Conservation (phyloP, 2,113 vertebrate species). For the Labrus mixtus region DNA sequence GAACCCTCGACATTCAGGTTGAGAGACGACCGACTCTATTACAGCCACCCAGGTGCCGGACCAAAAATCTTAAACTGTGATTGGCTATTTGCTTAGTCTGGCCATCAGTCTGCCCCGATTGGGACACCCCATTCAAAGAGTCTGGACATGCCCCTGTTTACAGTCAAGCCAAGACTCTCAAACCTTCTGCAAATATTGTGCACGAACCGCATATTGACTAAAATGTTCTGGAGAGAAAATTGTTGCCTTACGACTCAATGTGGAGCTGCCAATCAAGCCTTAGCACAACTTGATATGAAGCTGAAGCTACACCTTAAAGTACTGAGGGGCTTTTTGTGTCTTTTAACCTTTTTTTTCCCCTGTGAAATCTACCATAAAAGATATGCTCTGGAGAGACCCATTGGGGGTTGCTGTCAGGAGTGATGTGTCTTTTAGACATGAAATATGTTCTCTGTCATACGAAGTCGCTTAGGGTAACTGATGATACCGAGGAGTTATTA, state of each 20-base stretch:
- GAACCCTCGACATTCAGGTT: too few species aligned
- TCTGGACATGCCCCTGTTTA: too few species aligned
- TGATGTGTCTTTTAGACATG: constrained; percentile 16
- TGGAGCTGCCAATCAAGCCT: background rate
- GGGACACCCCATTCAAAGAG: too few species aligned
- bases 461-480: background rate
- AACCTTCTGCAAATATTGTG: background rate
- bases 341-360: background rate
- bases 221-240: background rate
- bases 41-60: too few species aligned
- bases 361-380: constrained; percentile 12
- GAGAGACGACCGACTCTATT: too few species aligned
- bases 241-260: background rate
- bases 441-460: constrained; percentile 6
- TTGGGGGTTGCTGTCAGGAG: constrained; percentile 11
- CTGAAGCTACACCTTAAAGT: constrained; percentile 4
- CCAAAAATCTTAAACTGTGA: too few species aligned
- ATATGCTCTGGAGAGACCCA: background rate
- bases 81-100: too few species aligned
- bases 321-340: background rate
- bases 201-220: too few species aligned
- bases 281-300: background rate
- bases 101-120: too few species aligned
- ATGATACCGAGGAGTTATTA: background rate
- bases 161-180: background rate